A percentile compares a stretch with the other conserved stretches of the same genome.
phyloP scores from a whole-genome alignment of 2,888 invertebrate genomes.

The Eutolmus rufibarbis region DNA sequence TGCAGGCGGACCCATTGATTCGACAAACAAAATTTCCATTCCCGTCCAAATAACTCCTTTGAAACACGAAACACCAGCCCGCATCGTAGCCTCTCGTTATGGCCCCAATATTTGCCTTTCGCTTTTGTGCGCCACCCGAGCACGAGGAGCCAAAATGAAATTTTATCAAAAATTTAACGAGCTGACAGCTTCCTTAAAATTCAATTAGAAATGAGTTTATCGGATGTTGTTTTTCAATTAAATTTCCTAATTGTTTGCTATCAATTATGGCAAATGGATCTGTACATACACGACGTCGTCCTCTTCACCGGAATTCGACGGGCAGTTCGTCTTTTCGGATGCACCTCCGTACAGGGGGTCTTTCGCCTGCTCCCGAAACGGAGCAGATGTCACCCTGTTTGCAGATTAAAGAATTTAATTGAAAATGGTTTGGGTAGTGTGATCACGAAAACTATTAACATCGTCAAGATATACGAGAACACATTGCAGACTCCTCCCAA shows the following conservation, averaged over 20 bases:
- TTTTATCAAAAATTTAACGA: constrained; percentile 40
- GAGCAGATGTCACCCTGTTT: constrained; percentile 17
- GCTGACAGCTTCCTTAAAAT: constrained; percentile 38
- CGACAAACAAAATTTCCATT: constrained; percentile 34
- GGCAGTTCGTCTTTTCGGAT: not conserved
- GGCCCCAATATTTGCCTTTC: constrained; percentile 30
- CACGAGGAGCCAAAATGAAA: constrained; percentile 13
- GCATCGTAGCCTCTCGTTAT: constrained; percentile 19
- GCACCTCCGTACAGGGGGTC: not conserved
- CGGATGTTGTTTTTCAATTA: constrained; percentile 41
- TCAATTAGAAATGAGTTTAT: constrained; percentile 41
- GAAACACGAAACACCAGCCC: not conserved
- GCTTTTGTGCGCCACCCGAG: not conserved
- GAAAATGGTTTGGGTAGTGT: not conserved
- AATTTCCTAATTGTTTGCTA: constrained; percentile 42
- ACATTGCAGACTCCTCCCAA: not conserved
- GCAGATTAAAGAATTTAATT: constrained; percentile 31
- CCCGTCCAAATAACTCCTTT: not conserved
- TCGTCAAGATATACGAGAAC: not conserved
- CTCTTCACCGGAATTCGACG: not conserved
- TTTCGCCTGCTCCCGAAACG: not conserved
- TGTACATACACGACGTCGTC: not conserved
- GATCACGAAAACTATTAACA: not conserved
- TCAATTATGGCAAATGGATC: constrained; percentile 41
- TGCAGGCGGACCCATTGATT: constrained; percentile 24